Conservation (phyloP, 2,888 invertebrate genomes). For the Cyrtodaria siliqua region DNA sequence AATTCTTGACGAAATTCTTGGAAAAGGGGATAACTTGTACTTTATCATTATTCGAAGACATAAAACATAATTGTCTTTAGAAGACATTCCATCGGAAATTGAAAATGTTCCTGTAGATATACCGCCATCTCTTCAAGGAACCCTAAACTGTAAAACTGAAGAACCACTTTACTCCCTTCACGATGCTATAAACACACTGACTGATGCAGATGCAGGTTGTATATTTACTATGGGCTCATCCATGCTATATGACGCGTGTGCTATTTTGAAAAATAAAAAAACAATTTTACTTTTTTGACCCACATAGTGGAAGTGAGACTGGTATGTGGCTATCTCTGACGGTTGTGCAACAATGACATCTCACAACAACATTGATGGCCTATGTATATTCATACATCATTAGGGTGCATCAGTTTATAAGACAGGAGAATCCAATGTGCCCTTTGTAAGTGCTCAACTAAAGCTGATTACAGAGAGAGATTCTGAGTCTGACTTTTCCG, state of each 20-base stretch:
- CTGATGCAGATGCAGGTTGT: background rate
- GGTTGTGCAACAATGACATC: background rate
- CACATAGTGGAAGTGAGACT: background rate
- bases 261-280: background rate
- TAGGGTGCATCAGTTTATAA: too few species aligned
- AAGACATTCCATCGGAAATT: too few species aligned
- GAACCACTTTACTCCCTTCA: background rate
- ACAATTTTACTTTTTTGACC: background rate
- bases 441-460: too few species aligned
- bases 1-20: too few species aligned
- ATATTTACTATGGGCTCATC: background rate
- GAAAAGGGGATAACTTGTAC: too few species aligned
- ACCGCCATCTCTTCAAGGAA: background rate
- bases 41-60: too few species aligned
- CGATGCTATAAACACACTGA: too few species aligned
- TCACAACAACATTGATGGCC: too few species aligned
- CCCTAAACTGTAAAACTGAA: slow-evolving; percentile 4
- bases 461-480: too few species aligned
- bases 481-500: too few species aligned
- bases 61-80: slow-evolving; percentile 17
- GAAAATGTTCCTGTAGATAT: background rate
- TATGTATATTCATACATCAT: background rate
- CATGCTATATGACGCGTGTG: background rate
- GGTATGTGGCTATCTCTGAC: background rate
- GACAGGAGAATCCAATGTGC: too few species aligned